A percentile compares a stretch with the other conserved stretches of the same genome.
Conservation (phyloP, 2,797 vertebrate species). For the Salarias fasciatus region DNA sequence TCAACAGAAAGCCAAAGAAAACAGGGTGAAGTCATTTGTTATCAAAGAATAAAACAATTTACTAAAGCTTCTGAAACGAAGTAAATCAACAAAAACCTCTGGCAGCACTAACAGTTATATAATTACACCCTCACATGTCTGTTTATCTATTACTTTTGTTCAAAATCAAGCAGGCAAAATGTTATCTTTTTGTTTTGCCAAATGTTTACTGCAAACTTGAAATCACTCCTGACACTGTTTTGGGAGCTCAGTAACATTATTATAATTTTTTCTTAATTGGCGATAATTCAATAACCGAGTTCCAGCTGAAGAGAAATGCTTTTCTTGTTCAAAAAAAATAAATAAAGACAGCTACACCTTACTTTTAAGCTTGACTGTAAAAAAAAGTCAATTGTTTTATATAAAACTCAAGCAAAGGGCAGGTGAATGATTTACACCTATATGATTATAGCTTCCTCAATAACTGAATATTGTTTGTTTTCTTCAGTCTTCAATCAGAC, state of each 20-base stretch:
- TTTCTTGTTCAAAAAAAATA: not conserved
- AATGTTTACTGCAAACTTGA: not conserved
- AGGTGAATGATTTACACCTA: no score
- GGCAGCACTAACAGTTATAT: not conserved
- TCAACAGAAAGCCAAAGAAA: not conserved
- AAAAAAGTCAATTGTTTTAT: no score
- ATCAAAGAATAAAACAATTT: slow-evolving; percentile 18
- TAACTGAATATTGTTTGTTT: no score
- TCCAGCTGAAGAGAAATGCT: not conserved
- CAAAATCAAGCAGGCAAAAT: not conserved
- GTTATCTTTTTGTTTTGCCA: no score
- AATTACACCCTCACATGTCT: slow-evolving; percentile 2
- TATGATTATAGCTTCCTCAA: no score
- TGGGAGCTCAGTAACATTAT: not conserved
- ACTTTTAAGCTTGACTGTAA: not conserved
- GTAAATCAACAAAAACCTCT: slow-evolving; percentile 12
- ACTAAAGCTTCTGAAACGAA: slow-evolving; percentile 12
- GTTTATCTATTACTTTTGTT: slow-evolving; percentile 2
- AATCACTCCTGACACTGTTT: not conserved
- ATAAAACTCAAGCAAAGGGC: no score
- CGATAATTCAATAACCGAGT: not conserved
- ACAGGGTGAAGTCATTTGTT: not conserved
- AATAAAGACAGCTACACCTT: not conserved
- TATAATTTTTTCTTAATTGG: not conserved
- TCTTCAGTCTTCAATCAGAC: no score